Conservation (phyloP, 2,113 vertebrate genomes). For the Seriola aureovittata region DNA sequence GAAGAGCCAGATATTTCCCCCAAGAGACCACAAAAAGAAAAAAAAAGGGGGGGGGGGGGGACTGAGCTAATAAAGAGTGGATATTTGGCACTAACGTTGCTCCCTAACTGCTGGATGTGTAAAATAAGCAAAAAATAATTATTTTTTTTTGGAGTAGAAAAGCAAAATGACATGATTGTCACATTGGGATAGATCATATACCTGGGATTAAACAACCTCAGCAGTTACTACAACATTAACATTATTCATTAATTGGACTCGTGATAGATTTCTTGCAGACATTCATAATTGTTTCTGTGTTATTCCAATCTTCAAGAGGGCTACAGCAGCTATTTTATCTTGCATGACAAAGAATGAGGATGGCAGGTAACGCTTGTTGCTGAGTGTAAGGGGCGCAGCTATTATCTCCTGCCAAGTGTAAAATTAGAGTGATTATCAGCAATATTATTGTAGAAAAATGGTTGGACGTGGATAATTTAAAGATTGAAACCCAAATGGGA, state of each 20-base stretch:
- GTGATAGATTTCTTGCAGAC: slow-evolving; percentile 3
- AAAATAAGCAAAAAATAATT: too few relatives aligned
- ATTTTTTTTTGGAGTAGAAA: background rate
- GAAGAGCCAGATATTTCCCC: background rate
- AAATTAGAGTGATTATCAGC: slow-evolving; percentile 75
- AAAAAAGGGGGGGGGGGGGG: too few relatives aligned
- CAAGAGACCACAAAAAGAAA: background rate
- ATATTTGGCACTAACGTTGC: background rate
- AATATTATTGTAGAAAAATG: slow-evolving; percentile 59
- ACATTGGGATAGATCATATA: background rate
- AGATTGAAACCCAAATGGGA: slow-evolving; percentile 68
- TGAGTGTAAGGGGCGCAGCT: slow-evolving; percentile 16
- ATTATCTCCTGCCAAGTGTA: slow-evolving; percentile 77
- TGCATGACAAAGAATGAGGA: slow-evolving; percentile 48
- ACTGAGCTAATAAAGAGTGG: background rate
- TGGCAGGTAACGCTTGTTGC: slow-evolving; percentile 63
- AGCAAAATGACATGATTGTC: background rate
- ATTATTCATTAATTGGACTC: background rate
- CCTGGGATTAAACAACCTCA: background rate
- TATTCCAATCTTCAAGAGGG: slow-evolving; percentile 12
- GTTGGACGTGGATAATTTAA: slow-evolving; percentile 59
- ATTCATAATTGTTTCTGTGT: slow-evolving; percentile 39
- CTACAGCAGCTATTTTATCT: slow-evolving; percentile 58
- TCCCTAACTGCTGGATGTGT: too few relatives aligned
- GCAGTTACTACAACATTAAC: too few relatives aligned